Base-by-base conservation (phyloP, 2,888 invertebrate species). In the Pheosia gnoma region DNA sequence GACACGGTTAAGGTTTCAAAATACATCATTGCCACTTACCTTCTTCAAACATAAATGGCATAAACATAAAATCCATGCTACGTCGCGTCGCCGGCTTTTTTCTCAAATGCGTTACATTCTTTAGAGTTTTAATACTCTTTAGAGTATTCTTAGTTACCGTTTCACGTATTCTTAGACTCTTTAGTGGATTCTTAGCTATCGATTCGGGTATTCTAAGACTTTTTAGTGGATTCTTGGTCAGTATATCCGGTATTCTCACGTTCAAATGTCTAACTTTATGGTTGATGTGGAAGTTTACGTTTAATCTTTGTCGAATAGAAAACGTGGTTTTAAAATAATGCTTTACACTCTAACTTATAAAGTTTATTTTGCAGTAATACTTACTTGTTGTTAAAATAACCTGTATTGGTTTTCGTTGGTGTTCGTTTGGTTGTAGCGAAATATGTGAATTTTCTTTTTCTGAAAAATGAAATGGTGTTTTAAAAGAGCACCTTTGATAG, bases 361-460 rank as follows among this genome's bases (percentile, higher is more conserved):
- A 58, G 53, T 49, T 10, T 37, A 39, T 10, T 25, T 54, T 25
- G 51, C 36, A 49, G 5, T 52, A 6, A 62, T 70, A 81, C 80
- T 75, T 62, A 80, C 82, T 70, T 80, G 38, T 62, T 70, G 57
- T 59, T 73, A 49, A 76, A 72, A 49, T 69, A 76, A 37, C 74
- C 76, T 53, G 76, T 83, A 25, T 79, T 75, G n/a, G 76, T 45
- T 72, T 82, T 84, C 3, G 78, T 65, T 0, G 77, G 63, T 66
- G 54, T 75, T 25, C 62, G 70, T 65, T 69, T 75, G 57, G 71
- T 72, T 65, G 8, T 61, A 43, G 45, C 65, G 58, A 53, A 87
- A 75, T 3, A 76, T 59, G 25, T 73, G 55, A 87, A 82, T 63
- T 77, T 85, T 73, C 78, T 87, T 77, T 84, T 87, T 60, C 88